Conservation (phyloP, 2,888 invertebrate genomes). For the Taphrorychus bicolor region DNA sequence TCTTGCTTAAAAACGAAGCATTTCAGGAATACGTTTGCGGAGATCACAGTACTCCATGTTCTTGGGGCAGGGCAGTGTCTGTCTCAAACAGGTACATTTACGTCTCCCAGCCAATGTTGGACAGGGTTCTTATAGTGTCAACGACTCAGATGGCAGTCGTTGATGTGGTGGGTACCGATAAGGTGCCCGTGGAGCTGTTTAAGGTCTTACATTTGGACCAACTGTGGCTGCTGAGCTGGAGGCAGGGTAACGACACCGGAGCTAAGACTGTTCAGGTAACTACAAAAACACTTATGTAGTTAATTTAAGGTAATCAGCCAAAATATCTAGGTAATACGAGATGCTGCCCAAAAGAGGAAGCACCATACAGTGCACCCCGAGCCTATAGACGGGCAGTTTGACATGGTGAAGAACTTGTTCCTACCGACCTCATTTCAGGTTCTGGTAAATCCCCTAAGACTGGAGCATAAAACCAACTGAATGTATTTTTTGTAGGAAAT, state of each 20-base stretch:
- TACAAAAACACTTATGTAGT: not conserved
- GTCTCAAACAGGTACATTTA: slow-evolving; percentile 76
- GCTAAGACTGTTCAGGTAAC: slow-evolving; percentile 69
- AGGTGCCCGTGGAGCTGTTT: slow-evolving; percentile 72
- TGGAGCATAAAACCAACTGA: not conserved
- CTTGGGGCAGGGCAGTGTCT: slow-evolving; percentile 76
- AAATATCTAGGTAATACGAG: slow-evolving; percentile 67
- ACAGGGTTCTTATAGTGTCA: slow-evolving; percentile 75
- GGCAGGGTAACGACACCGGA: slow-evolving; percentile 65
- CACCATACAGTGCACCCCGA: slow-evolving; percentile 77
- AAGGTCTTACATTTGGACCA: slow-evolving; percentile 76
- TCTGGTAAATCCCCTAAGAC: not conserved
- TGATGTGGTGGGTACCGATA: slow-evolving; percentile 75
- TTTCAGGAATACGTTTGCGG: slow-evolving; percentile 72
- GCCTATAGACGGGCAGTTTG: slow-evolving; percentile 78
- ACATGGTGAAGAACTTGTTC: slow-evolving; percentile 71
- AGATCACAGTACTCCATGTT: slow-evolving; percentile 70
- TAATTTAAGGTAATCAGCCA: not conserved
- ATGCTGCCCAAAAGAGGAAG: slow-evolving; percentile 74
- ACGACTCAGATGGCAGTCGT: slow-evolving; percentile 75
- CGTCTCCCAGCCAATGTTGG: slow-evolving; percentile 73
- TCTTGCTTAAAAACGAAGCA: not conserved
- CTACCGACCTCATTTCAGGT: slow-evolving; percentile 67
- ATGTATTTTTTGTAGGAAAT: slow-evolving; percentile 59
- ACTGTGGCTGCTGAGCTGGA: slow-evolving; percentile 78